Percentiles rank a stretch among this genome's conserved stretches.
phyloP scores from a whole-genome alignment of 37 sponge, comb jelly and placozoan species.

The Theonella swinhoei region DNA sequence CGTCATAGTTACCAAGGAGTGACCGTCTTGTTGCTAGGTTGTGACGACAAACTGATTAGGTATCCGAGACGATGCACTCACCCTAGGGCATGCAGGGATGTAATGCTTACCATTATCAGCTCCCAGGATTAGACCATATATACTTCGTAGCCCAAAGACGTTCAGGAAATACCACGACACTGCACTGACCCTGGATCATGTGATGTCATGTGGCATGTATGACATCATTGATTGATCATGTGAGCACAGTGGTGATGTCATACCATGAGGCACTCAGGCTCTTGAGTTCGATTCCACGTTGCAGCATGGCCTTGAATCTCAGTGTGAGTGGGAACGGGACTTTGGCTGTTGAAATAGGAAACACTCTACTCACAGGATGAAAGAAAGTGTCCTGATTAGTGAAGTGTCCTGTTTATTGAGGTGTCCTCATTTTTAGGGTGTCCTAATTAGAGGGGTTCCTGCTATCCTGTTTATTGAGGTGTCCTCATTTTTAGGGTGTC shows the following conservation, averaged over 20 bases:
- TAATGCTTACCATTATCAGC: conserved; percentile 71
- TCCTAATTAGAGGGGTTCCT: too few species aligned
- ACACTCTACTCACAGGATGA: too few species aligned
- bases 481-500: too few species aligned
- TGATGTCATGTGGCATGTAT: not conserved
- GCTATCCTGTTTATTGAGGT: too few species aligned
- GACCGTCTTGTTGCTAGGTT: too few species aligned
- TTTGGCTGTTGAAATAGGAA: conserved; percentile 71
- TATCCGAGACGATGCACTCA: too few species aligned
- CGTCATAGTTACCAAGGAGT: too few species aligned
- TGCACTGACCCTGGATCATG: conserved; percentile 84
- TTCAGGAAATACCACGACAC: conserved; percentile 97
- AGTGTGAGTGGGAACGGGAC: conserved; percentile 97
- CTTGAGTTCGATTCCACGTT: conserved; percentile 89
- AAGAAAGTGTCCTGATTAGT: too few species aligned
- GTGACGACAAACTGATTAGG: too few species aligned
- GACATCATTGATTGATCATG: too few species aligned
- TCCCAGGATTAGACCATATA: conserved; percentile 90
- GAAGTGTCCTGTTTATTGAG: too few species aligned
- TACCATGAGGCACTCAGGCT: conserved; percentile 95
- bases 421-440: too few species aligned
- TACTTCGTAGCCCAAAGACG: conserved; percentile 93
- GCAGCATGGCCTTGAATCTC: conserved; percentile 97
- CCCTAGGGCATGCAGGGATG: not conserved
- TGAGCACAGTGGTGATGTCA: not conserved